Evolutionary conservation across 2,113 vertebrate genomes (phyloP).

Genomic region (Toxotes jaculatrix): DNA sequence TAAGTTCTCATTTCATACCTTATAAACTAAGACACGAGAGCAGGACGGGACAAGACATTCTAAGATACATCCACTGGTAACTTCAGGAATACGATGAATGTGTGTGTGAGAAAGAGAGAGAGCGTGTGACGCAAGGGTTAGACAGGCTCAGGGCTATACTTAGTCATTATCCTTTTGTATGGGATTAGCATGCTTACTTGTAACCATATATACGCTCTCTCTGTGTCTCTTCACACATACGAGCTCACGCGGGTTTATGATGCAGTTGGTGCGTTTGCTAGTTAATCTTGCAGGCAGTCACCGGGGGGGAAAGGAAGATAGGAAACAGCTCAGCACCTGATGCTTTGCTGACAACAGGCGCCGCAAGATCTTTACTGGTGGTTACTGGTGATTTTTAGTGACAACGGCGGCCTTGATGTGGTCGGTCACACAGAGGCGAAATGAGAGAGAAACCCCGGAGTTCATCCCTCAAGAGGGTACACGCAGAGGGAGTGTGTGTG

Average conservation of each 20-base stretch:
- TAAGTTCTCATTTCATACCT: constrained; percentile 58
- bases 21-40: constrained; percentile 33
- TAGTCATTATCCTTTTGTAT: constrained; percentile 68
- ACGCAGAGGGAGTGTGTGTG: constrained; percentile 1
- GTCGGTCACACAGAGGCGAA: not conserved
- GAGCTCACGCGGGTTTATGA: constrained; percentile 35
- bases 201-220: constrained; percentile 13
- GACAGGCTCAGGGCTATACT: constrained; percentile 64
- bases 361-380: not conserved
- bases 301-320: not conserved
- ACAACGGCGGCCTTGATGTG: not conserved
- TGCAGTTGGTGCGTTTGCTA: constrained; percentile 31
- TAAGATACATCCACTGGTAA: not conserved
- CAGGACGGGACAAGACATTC: not conserved
- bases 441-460: constrained; percentile 63
- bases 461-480: constrained; percentile 61
- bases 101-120: not conserved
- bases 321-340: not conserved
- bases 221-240: not conserved
- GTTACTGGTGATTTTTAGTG: not conserved
- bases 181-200: constrained; percentile 73
- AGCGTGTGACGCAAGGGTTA: constrained; percentile 24
- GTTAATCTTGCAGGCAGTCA: constrained; percentile 51
- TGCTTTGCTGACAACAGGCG: not conserved
- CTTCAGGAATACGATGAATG: not conserved